These are phyloP conservation scores for Callopanchax toddi DNA, from an alignment of 2,113 vertebrate species.

Conservation along the genomic window DNA sequence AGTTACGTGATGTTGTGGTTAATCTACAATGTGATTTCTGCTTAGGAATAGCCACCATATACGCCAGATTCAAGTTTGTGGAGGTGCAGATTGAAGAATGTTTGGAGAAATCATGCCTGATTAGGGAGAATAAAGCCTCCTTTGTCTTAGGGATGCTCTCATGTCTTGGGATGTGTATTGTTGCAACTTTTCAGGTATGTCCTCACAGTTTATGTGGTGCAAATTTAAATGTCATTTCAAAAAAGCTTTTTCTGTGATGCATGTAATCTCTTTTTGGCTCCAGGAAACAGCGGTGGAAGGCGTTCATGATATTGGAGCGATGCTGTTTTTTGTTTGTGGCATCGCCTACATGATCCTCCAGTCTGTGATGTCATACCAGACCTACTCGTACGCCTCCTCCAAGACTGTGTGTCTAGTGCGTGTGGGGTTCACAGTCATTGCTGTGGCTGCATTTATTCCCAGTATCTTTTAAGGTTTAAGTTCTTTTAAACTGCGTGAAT, in stretches of 20 bases:
- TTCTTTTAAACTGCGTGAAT: no score
- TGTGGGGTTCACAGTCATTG: slow-evolving; percentile 75
- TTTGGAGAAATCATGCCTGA: slow-evolving; percentile 54
- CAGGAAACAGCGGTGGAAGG: slow-evolving; percentile 83
- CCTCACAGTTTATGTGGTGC: no score
- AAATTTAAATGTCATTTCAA: not conserved
- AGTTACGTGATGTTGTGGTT: not conserved
- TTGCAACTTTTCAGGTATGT: slow-evolving; percentile 93
- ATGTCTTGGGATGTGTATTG: slow-evolving; percentile 89
- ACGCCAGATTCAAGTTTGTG: slow-evolving; percentile 87
- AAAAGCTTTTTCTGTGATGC: not conserved
- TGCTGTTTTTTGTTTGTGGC: slow-evolving; percentile 86
- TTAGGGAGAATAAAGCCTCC: slow-evolving; percentile 82
- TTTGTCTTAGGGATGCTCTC: slow-evolving; percentile 82
- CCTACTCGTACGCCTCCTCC: slow-evolving; percentile 80
- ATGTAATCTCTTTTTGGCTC: slow-evolving; percentile 23
- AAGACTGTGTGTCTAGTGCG: slow-evolving; percentile 69
- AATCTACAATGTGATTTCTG: slow-evolving; percentile 2
- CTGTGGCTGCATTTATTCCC: slow-evolving; percentile 80
- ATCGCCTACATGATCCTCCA: slow-evolving; percentile 85
- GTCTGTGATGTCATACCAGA: slow-evolving; percentile 81
- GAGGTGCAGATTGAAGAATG: slow-evolving; percentile 79
- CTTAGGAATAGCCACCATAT: slow-evolving; percentile 88
- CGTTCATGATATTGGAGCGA: slow-evolving; percentile 87
- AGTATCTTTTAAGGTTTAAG: slow-evolving; percentile 88